phyloP scores from a whole-genome alignment of 2,888 invertebrate genomes.

The Oasisia sp. region DNA sequence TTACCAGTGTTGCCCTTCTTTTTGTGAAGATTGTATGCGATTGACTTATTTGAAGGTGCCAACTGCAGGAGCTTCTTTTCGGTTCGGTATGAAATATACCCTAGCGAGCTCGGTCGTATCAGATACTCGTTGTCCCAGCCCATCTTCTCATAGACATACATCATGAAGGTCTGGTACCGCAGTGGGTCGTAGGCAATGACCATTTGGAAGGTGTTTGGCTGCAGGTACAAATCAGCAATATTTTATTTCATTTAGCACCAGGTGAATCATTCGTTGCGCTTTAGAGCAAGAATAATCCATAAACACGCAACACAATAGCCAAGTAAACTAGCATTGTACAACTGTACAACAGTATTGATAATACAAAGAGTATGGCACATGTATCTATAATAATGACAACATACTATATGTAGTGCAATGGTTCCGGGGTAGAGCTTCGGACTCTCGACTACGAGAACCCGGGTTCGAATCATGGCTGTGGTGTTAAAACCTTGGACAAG shows the following conservation, averaged over 20 bases:
- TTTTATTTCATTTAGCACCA: too few species aligned
- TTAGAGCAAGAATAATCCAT: too few species aligned
- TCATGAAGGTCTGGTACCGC: constrained; percentile 23
- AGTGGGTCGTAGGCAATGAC: constrained; percentile 27
- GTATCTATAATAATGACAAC: too few species aligned
- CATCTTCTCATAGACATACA: constrained; percentile 19
- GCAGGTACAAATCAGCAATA: not conserved
- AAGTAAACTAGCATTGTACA: not conserved
- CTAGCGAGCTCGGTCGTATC: not conserved
- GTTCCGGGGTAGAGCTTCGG: too few species aligned
- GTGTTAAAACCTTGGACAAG: too few species aligned
- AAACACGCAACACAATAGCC: not conserved
- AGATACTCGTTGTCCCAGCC: constrained; percentile 23
- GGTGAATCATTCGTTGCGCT: too few species aligned
- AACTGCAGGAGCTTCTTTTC: not conserved
- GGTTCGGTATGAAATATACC: not conserved
- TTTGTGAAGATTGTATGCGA: not conserved
- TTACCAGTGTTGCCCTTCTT: not conserved
- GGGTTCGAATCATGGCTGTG: too few species aligned
- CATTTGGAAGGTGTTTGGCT: constrained; percentile 32
- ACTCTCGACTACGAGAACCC: too few species aligned
- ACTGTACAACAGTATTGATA: too few species aligned
- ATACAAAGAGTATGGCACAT: too few species aligned
- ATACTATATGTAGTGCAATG: too few species aligned
- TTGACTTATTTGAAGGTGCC: not conserved